These are phyloP conservation scores for Epinephelus fuscoguttatus DNA, from an alignment of 2,113 vertebrate species.

Conservation along the genomic window DNA sequence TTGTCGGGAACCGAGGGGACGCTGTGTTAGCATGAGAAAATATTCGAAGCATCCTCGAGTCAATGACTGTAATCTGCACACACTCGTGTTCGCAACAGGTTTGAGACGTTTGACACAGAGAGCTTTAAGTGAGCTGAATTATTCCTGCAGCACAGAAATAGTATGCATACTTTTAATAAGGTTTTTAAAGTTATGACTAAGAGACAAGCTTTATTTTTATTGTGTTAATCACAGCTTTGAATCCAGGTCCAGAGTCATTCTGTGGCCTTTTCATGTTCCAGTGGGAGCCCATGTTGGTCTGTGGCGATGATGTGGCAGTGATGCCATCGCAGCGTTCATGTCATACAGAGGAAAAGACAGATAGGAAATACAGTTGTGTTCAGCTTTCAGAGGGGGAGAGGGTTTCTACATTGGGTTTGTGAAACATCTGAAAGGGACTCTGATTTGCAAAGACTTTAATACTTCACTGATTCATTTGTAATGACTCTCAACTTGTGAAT, in stretches of 20 bases:
- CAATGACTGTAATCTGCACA: slow-evolving; percentile 28
- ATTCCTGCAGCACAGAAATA: neutral
- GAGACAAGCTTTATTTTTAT: neutral
- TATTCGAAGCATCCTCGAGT: slow-evolving; percentile 27
- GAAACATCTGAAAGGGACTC: too few species aligned
- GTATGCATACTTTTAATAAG: too few species aligned
- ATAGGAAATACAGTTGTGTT: neutral
- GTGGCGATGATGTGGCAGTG: neutral
- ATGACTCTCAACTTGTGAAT: too few species aligned
- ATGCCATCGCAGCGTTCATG: neutral
- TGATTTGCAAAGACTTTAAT: too few species aligned
- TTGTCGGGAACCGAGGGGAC: neutral
- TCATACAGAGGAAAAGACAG: neutral
- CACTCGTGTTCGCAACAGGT: neutral
- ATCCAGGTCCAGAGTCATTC: neutral
- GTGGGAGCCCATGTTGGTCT: neutral
- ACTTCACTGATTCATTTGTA: too few species aligned
- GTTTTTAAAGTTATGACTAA: neutral
- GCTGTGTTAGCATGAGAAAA: slow-evolving; percentile 17
- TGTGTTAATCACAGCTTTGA: neutral
- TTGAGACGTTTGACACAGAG: neutral
- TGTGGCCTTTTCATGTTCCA: neutral
- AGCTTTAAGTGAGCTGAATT: neutral
- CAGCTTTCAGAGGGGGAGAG: neutral
- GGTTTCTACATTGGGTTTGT: too few species aligned